Evolutionary conservation across 92 coral and sea anemone genomes (phyloP).

Genomic region (Epizoanthus fatuus): DNA sequence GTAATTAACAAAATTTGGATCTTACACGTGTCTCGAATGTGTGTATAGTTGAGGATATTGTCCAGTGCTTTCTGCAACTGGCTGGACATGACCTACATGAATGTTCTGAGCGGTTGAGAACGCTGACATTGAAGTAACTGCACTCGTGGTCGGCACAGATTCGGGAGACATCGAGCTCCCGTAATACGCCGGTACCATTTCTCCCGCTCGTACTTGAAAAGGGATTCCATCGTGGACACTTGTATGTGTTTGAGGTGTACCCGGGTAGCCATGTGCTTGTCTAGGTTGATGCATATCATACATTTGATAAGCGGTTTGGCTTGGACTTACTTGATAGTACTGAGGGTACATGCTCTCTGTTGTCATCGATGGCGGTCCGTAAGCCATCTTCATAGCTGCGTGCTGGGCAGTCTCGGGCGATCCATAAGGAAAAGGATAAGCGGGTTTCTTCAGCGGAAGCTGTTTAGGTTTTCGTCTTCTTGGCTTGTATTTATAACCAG

Average conservation of each 20-base stretch:
- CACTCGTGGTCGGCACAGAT: conserved; percentile 81
- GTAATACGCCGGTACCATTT: conserved; percentile 80
- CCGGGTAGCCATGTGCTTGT: conserved; percentile 65
- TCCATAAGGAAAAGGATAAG: conserved; percentile 91
- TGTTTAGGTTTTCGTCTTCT: conserved; percentile 96
- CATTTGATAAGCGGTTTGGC: conserved; percentile 86
- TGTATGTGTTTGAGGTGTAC: conserved; percentile 77
- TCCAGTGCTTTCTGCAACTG: conserved; percentile 69
- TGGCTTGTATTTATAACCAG: conserved; percentile 98
- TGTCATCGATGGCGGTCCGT: conserved; percentile 85
- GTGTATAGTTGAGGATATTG: conserved; percentile 89
- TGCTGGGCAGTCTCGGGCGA: conserved; percentile 79
- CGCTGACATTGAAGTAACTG: conserved; percentile 77
- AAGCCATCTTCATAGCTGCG: conserved; percentile 90
- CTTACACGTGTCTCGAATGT: conserved; percentile 92
- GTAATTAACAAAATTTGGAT: conserved; percentile 68
- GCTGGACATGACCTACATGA: conserved; percentile 70
- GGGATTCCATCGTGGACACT: conserved; percentile 69
- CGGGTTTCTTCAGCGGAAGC: conserved; percentile 86
- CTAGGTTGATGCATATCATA: conserved; percentile 90
- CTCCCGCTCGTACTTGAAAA: conserved; percentile 80
- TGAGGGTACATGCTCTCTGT: conserved; percentile 92
- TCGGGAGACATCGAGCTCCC: conserved; percentile 79
- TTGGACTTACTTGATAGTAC: conserved; percentile 82
- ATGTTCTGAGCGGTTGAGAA: conserved; percentile 81